phyloP scores from a whole-genome alignment of 2,113 vertebrate genomes.

The Oryzias woworae region DNA sequence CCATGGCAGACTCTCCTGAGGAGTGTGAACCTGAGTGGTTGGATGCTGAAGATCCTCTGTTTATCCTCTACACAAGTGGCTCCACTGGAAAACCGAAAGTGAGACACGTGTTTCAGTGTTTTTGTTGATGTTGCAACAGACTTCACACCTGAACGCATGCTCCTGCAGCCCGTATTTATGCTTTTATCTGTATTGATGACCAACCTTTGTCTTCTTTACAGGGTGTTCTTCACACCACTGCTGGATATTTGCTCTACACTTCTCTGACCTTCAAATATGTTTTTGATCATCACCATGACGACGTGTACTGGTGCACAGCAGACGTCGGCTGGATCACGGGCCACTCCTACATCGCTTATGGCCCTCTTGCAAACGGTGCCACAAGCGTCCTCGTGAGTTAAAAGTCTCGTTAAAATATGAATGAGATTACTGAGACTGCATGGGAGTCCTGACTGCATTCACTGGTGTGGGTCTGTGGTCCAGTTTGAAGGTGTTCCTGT shows the following conservation, averaged over 20 bases:
- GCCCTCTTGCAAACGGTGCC: constrained; percentile 78
- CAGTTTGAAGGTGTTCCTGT: constrained; percentile 81
- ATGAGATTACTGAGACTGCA: neutral
- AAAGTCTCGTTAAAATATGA: neutral
- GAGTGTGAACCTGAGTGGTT: constrained; percentile 83
- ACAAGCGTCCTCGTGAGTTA: constrained; percentile 76
- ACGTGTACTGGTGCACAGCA: constrained; percentile 83
- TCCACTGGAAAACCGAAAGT: constrained; percentile 85
- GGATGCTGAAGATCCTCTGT: constrained; percentile 83
- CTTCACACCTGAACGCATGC: neutral
- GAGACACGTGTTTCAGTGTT: neutral
- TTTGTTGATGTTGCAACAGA: neutral
- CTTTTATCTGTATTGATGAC: neutral
- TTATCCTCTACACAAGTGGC: constrained; percentile 84
- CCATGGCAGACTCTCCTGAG: constrained; percentile 64
- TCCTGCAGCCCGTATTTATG: constrained; percentile 3
- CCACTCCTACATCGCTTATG: constrained; percentile 82
- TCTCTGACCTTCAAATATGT: constrained; percentile 80
- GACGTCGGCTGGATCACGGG: constrained; percentile 85
- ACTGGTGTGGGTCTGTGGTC: neutral
- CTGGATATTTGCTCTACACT: constrained; percentile 81
- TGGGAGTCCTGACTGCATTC: neutral
- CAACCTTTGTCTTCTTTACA: constrained; percentile 29
- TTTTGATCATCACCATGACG: constrained; percentile 75
- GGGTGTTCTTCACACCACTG: constrained; percentile 81